Percentiles rank a stretch among this genome's conserved stretches.
These are phyloP conservation scores for Platichthys stellatus DNA, from an alignment of 2,113 vertebrate species.

Conservation along the genomic window DNA sequence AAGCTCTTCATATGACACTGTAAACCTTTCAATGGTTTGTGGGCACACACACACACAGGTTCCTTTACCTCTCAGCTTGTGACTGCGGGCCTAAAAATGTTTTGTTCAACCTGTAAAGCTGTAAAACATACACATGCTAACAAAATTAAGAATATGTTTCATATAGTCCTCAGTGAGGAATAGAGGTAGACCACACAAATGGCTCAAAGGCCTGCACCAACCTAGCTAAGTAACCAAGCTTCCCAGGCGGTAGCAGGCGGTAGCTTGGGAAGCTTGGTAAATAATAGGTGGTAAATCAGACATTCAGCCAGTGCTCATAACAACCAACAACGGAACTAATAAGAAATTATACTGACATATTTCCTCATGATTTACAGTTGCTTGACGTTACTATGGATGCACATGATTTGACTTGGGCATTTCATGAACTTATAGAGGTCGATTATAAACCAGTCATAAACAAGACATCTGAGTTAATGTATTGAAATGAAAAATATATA, in stretches of 20 bases:
- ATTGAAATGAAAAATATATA: not conserved
- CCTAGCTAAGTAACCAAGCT: conserved; percentile 12
- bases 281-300: conserved; percentile 7
- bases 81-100: not conserved
- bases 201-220: conserved; percentile 6
- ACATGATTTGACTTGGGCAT: not conserved
- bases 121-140: no score
- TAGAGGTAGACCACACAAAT: conserved; percentile 32
- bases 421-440: not conserved
- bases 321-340: not conserved
- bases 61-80: no score
- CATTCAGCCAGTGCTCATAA: not conserved
- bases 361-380: not conserved
- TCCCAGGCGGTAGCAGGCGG: not conserved
- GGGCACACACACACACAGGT: no score
- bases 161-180: conserved; percentile 4
- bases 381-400: not conserved
- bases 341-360: not conserved
- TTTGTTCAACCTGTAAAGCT: not conserved
- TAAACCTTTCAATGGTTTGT: no score
- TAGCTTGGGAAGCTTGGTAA: not conserved
- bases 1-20: no score
- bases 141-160: not conserved
- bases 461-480: not conserved
- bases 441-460: not conserved